Percentiles rank a stretch among this genome's conserved stretches.
Conservation (phyloP, 2,797 vertebrate species). For the Brachyrhaphis roseni region DNA sequence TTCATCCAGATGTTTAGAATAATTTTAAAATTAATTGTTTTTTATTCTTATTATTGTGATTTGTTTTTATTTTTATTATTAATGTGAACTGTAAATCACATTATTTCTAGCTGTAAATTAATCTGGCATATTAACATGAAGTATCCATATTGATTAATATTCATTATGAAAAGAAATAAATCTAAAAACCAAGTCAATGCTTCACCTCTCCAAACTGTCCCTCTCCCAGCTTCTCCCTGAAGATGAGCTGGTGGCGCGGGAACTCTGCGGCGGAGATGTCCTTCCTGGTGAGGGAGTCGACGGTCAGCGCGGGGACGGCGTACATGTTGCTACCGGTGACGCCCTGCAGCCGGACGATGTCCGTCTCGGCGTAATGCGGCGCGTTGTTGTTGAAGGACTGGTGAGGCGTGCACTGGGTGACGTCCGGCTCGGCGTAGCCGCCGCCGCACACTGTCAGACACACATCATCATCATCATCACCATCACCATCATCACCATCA, state of each 20-base stretch:
- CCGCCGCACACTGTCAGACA: slow-evolving; percentile 80
- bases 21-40: too few relatives aligned
- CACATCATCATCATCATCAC: background rate
- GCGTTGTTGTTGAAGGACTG: slow-evolving; percentile 89
- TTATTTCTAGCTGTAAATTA: too few relatives aligned
- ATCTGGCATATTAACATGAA: too few relatives aligned
- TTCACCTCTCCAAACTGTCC: slow-evolving; percentile 88
- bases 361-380: slow-evolving; percentile 88
- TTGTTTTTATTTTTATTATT: too few relatives aligned
- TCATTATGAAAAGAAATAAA: too few relatives aligned
- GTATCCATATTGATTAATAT: too few relatives aligned
- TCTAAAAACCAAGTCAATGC: too few relatives aligned
- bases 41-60: too few relatives aligned
- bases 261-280: slow-evolving; percentile 90
- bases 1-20: too few relatives aligned
- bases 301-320: slow-evolving; percentile 88
- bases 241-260: slow-evolving; percentile 86
- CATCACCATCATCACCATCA: too few relatives aligned
- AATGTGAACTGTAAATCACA: too few relatives aligned
- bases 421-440: slow-evolving; percentile 88
- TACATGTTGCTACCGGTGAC: slow-evolving; percentile 94
- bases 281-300: slow-evolving; percentile 90
- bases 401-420: slow-evolving; percentile 91
- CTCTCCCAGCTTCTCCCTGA: slow-evolving; percentile 93
- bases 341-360: slow-evolving; percentile 89